Conservation (phyloP, 2,797 vertebrate genomes). For the Gobionotothen gibberifrons region DNA sequence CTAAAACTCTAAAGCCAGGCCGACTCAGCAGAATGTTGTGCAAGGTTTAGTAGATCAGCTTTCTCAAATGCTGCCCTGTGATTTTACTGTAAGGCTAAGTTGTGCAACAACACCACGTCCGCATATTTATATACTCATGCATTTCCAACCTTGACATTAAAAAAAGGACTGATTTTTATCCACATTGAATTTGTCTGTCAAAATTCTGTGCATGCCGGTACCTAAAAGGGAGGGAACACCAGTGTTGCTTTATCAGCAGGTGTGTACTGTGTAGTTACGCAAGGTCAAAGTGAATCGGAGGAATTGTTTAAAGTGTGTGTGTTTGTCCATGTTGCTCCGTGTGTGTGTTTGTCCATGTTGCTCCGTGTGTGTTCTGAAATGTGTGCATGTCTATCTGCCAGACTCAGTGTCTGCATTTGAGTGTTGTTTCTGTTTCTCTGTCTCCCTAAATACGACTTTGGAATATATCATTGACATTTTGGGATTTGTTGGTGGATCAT, state of each 20-base stretch:
- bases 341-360: too few species aligned
- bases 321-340: too few species aligned
- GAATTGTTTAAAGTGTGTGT: slow-evolving; percentile 33
- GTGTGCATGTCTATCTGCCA: slow-evolving; percentile 15
- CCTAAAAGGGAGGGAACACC: slow-evolving; percentile 9
- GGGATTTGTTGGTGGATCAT: slow-evolving; percentile 43
- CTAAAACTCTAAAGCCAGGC: slow-evolving; percentile 10
- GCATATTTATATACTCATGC: not conserved
- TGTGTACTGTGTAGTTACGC: slow-evolving; percentile 54
- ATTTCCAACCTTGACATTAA: slow-evolving; percentile 32
- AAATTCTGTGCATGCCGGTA: slow-evolving; percentile 22
- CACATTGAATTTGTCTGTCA: slow-evolving; percentile 13
- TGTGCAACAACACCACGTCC: slow-evolving; percentile 43
- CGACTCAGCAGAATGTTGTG: slow-evolving; percentile 46
- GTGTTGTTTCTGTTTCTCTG: slow-evolving; percentile 30
- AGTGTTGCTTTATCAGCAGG: slow-evolving; percentile 56
- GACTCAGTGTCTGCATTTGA: slow-evolving; percentile 18
- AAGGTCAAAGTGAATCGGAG: slow-evolving; percentile 60
- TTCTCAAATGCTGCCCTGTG: slow-evolving; percentile 40
- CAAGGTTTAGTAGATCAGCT: slow-evolving; percentile 48
- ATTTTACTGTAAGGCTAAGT: slow-evolving; percentile 23
- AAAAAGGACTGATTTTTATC: slow-evolving; percentile 21
- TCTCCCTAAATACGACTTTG: slow-evolving; percentile 22
- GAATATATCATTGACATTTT: slow-evolving; percentile 36
- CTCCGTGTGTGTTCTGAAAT: not conserved